Evolutionary conservation across 1,140 invertebrate species (phyloP).

Genomic region (Pissodes strobi): DNA sequence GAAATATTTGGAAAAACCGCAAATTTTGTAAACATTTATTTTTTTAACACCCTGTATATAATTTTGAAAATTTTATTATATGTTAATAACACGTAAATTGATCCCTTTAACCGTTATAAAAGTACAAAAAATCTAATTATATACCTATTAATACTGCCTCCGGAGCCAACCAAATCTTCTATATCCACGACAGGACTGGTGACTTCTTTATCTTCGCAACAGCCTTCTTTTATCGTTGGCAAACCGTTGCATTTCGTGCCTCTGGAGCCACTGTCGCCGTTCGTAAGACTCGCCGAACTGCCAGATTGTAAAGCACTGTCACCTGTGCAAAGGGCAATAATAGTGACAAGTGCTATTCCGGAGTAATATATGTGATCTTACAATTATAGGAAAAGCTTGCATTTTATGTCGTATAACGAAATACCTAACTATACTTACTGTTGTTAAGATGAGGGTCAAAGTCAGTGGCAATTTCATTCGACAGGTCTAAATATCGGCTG

Average conservation of each 20-base stretch:
- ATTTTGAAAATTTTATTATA: too few species aligned
- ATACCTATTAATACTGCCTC: background rate
- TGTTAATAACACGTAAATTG: too few species aligned
- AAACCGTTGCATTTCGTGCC: constrained; percentile 44
- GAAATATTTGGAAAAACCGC: background rate
- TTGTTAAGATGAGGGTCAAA: constrained; percentile 29
- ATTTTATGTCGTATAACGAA: too few species aligned
- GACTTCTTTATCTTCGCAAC: constrained; percentile 52
- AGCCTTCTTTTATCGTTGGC: constrained; percentile 49
- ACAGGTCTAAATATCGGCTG: constrained; percentile 56
- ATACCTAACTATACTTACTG: constrained; percentile 4
- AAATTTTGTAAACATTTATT: too few species aligned
- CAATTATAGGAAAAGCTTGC: too few species aligned
- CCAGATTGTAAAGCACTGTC: too few species aligned
- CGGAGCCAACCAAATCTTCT: constrained; percentile 63
- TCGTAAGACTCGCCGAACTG: too few species aligned
- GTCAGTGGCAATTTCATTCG: constrained; percentile 47
- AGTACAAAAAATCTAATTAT: too few species aligned
- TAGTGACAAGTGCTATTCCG: too few species aligned
- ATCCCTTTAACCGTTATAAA: background rate
- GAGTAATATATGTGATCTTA: too few species aligned
- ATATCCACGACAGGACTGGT: constrained; percentile 66
- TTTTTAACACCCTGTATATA: too few species aligned
- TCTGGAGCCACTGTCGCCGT: constrained; percentile 40
- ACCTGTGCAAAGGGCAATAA: too few species aligned